These are phyloP conservation scores for Bubalus kerabau DNA, from an alignment of 2,113 vertebrate genomes.

Conservation along the genomic window DNA sequence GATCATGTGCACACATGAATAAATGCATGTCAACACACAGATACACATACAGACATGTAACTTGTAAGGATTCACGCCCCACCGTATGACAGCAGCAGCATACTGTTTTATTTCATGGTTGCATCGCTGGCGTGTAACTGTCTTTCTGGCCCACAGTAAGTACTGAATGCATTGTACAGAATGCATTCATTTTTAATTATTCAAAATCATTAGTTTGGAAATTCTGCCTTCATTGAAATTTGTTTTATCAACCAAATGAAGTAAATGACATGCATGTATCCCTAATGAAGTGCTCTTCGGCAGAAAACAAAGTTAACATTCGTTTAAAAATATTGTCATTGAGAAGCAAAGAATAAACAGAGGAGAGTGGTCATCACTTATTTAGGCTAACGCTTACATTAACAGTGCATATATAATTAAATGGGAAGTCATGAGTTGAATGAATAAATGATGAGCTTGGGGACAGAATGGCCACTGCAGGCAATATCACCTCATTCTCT, in stretches of 20 bases:
- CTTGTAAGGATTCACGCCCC: not conserved
- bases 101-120: not conserved
- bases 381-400: constrained; percentile 3
- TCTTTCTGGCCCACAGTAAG: not conserved
- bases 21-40: not conserved
- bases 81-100: not conserved
- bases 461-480: not conserved
- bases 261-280: not conserved
- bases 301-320: not conserved
- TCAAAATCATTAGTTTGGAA: constrained; percentile 10
- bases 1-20: not conserved
- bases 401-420: constrained; percentile 36
- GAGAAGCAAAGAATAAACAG: not conserved
- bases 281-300: not conserved
- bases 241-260: not conserved
- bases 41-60: not conserved
- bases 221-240: not conserved
- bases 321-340: not conserved
- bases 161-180: not conserved
- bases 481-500: not conserved
- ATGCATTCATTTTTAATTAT: not conserved
- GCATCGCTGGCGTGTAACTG: fast-evolving
- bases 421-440: not conserved
- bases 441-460: constrained; percentile 46
- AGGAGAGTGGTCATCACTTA: not conserved